Evolutionary conservation across 2,888 invertebrate species (phyloP).

Genomic region (Drosophila anomelani): DNA sequence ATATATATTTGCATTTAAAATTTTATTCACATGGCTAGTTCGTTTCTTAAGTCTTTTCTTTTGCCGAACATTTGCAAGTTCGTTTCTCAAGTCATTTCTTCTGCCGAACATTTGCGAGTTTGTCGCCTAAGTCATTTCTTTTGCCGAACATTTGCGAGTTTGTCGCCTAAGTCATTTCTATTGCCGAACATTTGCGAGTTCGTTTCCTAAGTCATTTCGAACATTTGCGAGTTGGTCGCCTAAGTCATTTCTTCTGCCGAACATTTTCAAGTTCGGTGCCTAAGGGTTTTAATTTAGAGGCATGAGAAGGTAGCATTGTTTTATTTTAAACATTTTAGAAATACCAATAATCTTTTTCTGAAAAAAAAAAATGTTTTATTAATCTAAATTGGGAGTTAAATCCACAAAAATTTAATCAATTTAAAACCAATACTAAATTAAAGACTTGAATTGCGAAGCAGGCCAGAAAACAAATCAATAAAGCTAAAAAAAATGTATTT

Average conservation of each 20-base stretch:
- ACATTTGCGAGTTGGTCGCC: not conserved
- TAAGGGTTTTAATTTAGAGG: not conserved
- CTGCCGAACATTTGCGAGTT: not conserved
- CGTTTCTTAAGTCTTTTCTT: constrained; percentile 50
- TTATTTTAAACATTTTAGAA: too few relatives aligned
- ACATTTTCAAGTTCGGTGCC: not conserved
- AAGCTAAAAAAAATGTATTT: too few relatives aligned
- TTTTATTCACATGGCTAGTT: constrained; percentile 30
- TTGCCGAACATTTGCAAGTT: not conserved
- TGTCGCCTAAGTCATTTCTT: constrained; percentile 22
- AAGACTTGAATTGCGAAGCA: too few relatives aligned
- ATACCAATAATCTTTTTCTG: too few relatives aligned
- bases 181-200: not conserved
- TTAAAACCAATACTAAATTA: too few relatives aligned
- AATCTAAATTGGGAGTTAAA: too few relatives aligned
- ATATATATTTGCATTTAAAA: not conserved
- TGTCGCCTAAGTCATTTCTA: constrained; percentile 22
- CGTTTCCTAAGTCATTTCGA: not conserved
- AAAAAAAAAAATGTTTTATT: too few relatives aligned
- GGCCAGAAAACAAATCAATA: too few relatives aligned
- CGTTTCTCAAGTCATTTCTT: constrained; percentile 25
- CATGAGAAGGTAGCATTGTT: too few relatives aligned
- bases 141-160: not conserved
- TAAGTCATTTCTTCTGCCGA: not conserved
- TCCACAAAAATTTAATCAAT: too few relatives aligned